Evolutionary conservation across 1,140 invertebrate species (phyloP).

Genomic region (Leptoteleia sp.): DNA sequence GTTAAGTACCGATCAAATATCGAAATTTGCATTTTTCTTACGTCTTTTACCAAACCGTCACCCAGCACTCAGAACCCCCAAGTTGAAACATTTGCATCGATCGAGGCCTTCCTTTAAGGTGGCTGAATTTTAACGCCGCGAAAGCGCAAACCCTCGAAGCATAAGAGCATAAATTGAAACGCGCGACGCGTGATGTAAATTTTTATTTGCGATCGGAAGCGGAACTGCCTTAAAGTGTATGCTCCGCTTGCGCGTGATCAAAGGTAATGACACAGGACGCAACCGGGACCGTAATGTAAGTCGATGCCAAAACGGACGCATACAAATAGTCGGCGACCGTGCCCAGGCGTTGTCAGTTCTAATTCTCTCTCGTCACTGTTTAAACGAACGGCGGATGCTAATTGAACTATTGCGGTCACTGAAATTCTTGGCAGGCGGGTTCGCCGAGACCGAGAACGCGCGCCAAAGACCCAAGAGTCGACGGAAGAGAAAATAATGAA

Average conservation of each 20-base stretch:
- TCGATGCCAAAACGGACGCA: constrained; percentile 48
- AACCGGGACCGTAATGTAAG: constrained; percentile 23
- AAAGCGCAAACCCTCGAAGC: too few species aligned
- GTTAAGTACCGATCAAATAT: too few species aligned
- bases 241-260: constrained; percentile 18
- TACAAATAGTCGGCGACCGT: constrained; percentile 50
- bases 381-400: constrained; percentile 75
- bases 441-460: constrained; percentile 11
- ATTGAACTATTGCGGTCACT: constrained; percentile 80
- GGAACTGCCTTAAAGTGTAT: constrained; percentile 49
- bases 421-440: constrained; percentile 77
- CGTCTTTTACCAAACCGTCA: too few species aligned
- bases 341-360: constrained; percentile 42
- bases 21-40: too few species aligned
- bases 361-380: constrained; percentile 72
- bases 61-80: too few species aligned
- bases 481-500: constrained; percentile 49
- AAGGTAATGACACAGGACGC: constrained; percentile 11
- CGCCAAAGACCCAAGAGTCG: constrained; percentile 32
- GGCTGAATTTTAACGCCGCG: too few species aligned
- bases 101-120: too few species aligned
- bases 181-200: constrained; percentile 4
- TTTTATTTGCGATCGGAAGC: constrained; percentile 20
- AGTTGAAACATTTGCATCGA: too few species aligned
- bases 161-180: too few species aligned